phyloP scores from a whole-genome alignment of 1,140 invertebrate genomes.

The Pectinophora gossypiella region DNA sequence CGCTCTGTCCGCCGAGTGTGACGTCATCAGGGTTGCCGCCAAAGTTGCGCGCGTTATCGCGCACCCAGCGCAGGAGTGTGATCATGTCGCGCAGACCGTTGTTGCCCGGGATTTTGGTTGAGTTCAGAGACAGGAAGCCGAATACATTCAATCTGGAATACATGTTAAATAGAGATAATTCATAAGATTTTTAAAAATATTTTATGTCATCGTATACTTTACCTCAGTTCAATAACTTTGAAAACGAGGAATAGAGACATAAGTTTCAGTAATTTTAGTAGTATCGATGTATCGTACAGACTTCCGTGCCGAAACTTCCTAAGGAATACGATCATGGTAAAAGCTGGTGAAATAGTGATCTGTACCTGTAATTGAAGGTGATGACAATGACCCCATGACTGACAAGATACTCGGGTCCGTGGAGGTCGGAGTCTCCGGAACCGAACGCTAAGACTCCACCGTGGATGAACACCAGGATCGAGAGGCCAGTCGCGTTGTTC shows the following conservation, averaged over 20 bases:
- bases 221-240: too few relatives aligned
- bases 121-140: slow-evolving; percentile 40
- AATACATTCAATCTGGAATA: slow-evolving; percentile 50
- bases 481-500: slow-evolving; percentile 64
- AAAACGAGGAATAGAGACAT: too few relatives aligned
- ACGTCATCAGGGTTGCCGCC: slow-evolving; percentile 46
- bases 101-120: slow-evolving; percentile 36
- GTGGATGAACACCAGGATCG: slow-evolving; percentile 82
- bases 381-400: slow-evolving; percentile 81
- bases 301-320: too few relatives aligned
- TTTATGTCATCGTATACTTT: too few relatives aligned
- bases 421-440: slow-evolving; percentile 71
- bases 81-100: slow-evolving; percentile 45
- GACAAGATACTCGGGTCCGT: slow-evolving; percentile 80
- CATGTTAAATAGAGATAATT: too few relatives aligned
- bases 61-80: slow-evolving; percentile 37
- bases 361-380: slow-evolving; percentile 80
- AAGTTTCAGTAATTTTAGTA: too few relatives aligned
- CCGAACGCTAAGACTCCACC: slow-evolving; percentile 83
- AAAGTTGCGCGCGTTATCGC: slow-evolving; percentile 37
- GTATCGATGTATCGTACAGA: too few relatives aligned
- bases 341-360: too few relatives aligned
- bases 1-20: slow-evolving; percentile 38
- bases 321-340: too few relatives aligned
- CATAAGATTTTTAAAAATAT: too few relatives aligned